Percentiles rank a stretch among this genome's conserved stretches.
Evolutionary conservation across 2,797 vertebrate species (phyloP).

Genomic region (Arctocebus calabarensis): DNA sequence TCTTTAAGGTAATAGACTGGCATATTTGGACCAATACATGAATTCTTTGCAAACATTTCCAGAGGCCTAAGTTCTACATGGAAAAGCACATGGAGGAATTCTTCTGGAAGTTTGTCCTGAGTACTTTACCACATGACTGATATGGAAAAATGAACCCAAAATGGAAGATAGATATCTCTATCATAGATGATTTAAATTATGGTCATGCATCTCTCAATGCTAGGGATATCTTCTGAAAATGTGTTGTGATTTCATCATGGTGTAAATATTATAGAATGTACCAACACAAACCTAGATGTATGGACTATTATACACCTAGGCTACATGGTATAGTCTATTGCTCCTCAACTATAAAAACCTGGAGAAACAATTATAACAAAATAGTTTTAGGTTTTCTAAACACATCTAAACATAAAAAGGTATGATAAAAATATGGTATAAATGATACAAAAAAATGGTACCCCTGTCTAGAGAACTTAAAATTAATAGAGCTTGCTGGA

Average conservation of each 20-base stretch:
- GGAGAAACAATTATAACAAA: too few species aligned
- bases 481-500: not conserved
- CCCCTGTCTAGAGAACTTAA: too few species aligned
- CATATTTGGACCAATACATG: not conserved
- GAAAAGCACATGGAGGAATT: not conserved
- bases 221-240: too few species aligned
- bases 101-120: not conserved
- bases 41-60: not conserved
- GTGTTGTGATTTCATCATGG: too few species aligned
- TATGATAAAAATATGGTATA: too few species aligned
- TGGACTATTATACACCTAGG: not conserved
- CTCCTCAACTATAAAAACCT: too few species aligned
- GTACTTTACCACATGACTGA: not conserved
- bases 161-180: not conserved
- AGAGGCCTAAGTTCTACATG: not conserved
- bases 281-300: too few species aligned
- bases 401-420: too few species aligned
- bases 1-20: not conserved
- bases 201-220: not conserved
- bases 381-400: too few species aligned
- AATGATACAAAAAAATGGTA: too few species aligned
- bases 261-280: too few species aligned
- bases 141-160: not conserved
- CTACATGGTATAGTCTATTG: not conserved
- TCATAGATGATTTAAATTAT: not conserved